Conservation (phyloP, 2,888 invertebrate species). For the Crematogaster levior region DNA sequence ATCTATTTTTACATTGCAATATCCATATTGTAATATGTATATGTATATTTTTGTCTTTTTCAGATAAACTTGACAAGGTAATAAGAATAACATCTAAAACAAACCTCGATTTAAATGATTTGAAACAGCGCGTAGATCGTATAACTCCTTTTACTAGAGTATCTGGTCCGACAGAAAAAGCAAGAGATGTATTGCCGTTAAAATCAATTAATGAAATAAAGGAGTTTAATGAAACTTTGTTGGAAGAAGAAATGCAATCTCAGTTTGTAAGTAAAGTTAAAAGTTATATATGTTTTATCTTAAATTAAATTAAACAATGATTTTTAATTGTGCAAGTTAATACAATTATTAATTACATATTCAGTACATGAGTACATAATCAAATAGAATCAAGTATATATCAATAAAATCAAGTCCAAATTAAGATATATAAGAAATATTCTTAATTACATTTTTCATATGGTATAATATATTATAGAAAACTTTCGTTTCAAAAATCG, state of each 20-base stretch:
- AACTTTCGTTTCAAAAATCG: background rate
- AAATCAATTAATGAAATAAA: background rate
- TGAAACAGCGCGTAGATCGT: conserved; percentile 15
- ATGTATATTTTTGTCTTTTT: no score
- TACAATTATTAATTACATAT: no score
- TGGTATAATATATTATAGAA: background rate
- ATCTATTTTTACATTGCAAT: no score
- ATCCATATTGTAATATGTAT: no score
- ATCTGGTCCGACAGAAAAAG: conserved; percentile 5
- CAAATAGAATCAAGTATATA: no score
- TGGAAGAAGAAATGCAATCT: conserved; percentile 3
- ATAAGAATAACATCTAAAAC: background rate
- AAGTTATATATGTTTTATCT: background rate
- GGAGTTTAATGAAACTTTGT: background rate
- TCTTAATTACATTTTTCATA: background rate
- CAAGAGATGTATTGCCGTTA: background rate
- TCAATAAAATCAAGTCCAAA: no score
- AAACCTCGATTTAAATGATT: background rate
- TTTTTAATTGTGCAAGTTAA: no score
- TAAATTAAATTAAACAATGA: background rate
- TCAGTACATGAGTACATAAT: no score
- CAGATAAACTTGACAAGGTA: background rate
- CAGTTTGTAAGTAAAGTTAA: background rate
- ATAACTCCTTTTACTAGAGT: conserved; percentile 1
- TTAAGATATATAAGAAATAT: no score